These are phyloP conservation scores for Venusia cambrica DNA, from an alignment of 2,888 invertebrate species.

Conservation along the genomic window DNA sequence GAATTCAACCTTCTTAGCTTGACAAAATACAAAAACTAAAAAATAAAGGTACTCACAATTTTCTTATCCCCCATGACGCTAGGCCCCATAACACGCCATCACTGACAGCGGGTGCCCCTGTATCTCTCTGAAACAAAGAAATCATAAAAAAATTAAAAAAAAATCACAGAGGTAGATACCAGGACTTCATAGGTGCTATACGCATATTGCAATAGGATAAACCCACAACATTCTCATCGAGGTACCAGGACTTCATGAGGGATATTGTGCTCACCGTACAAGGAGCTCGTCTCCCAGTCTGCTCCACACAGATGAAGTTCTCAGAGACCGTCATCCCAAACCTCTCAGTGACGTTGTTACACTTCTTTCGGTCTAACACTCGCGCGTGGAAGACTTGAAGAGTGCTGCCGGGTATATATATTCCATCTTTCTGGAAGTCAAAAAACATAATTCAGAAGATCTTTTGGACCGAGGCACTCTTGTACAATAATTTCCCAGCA, in stretches of 20 bases:
- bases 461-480: too few species aligned
- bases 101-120: constrained; percentile 71
- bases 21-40: constrained; percentile 1
- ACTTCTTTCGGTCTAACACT: constrained; percentile 46
- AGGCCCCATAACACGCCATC: constrained; percentile 70
- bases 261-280: constrained; percentile 54
- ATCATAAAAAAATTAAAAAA: constrained; percentile 1
- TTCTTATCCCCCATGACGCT: constrained; percentile 70
- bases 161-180: too few species aligned
- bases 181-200: too few species aligned
- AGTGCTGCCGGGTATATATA: constrained; percentile 40
- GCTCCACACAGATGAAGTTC: constrained; percentile 64
- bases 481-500: too few species aligned
- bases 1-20: too few species aligned
- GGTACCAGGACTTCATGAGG: too few species aligned
- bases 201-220: too few species aligned
- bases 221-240: too few species aligned
- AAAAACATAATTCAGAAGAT: too few species aligned
- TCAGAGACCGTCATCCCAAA: constrained; percentile 55
- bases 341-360: constrained; percentile 60
- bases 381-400: constrained; percentile 58
- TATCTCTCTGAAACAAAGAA: constrained; percentile 54
- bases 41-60: constrained; percentile 52
- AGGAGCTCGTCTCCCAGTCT: constrained; percentile 54
- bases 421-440: constrained; percentile 62